Percentiles rank a stretch among this genome's conserved stretches.
Conservation (phyloP, 2,113 vertebrate species). For the Plecotus auritus region DNA sequence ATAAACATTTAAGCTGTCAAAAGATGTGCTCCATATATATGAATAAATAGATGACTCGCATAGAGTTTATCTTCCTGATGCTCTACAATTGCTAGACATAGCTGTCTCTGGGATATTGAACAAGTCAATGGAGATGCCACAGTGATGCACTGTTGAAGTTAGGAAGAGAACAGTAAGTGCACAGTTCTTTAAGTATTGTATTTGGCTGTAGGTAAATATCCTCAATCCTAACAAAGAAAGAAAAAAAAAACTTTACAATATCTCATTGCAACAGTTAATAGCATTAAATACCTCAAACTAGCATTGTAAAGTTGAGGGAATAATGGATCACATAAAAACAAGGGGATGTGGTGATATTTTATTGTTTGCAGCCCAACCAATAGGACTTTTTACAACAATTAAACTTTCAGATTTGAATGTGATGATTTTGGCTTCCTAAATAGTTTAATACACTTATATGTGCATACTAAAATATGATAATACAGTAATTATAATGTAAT, state of each 20-base stretch:
- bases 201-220: constrained; percentile 23
- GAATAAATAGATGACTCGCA: background rate
- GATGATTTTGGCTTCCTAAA: constrained; percentile 26
- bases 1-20: constrained; percentile 39
- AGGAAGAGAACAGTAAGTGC: constrained; percentile 49
- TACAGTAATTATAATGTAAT: constrained; percentile 7
- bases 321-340: background rate
- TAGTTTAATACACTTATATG: background rate
- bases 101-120: background rate
- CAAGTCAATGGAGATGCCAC: background rate
- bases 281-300: constrained; percentile 44
- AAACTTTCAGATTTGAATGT: background rate
- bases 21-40: background rate
- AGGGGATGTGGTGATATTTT: background rate
- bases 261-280: constrained; percentile 18
- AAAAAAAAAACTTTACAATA: constrained; percentile 24
- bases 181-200: constrained; percentile 50
- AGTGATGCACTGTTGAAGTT: constrained; percentile 15
- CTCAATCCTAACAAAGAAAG: constrained; percentile 35
- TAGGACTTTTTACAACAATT: background rate
- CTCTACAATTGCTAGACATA: constrained; percentile 14
- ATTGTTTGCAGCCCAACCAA: constrained; percentile 25
- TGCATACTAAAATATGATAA: constrained; percentile 30
- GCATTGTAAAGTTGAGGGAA: constrained; percentile 3
- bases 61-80: constrained; percentile 30